These are phyloP conservation scores for Scaptomyza flava DNA, from an alignment of 2,888 invertebrate species.

Conservation along the genomic window DNA sequence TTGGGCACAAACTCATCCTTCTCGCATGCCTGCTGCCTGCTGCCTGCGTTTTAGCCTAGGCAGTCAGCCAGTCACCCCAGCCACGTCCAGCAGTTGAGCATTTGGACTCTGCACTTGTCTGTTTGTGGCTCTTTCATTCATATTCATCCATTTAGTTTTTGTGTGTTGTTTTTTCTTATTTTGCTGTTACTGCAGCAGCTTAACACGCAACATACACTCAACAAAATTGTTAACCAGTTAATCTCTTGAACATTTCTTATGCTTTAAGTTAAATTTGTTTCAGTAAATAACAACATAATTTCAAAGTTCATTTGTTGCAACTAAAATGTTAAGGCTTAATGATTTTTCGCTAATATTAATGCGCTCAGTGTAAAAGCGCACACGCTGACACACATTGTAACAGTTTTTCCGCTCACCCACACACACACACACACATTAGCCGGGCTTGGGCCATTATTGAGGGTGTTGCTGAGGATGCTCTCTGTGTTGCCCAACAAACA, in stretches of 20 bases:
- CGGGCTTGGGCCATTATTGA: slow-evolving; percentile 60
- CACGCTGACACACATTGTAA: slow-evolving; percentile 39
- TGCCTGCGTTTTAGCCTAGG: background rate
- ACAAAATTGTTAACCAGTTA: background rate
- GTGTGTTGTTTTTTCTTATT: slow-evolving; percentile 30
- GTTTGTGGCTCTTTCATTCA: slow-evolving; percentile 71
- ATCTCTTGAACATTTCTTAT: no score
- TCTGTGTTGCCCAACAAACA: slow-evolving; percentile 76
- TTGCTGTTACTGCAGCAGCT: slow-evolving; percentile 40
- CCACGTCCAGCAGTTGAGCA: slow-evolving; percentile 44
- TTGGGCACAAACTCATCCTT: slow-evolving; percentile 51
- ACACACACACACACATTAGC: slow-evolving; percentile 41
- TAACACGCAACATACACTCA: slow-evolving; percentile 31
- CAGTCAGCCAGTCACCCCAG: background rate
- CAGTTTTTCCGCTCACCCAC: slow-evolving; percentile 52
- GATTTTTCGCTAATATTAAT: no score
- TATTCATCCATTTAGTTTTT: slow-evolving; percentile 72
- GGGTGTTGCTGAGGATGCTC: slow-evolving; percentile 76
- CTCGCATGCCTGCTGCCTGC: background rate
- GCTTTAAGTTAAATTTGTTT: no score
- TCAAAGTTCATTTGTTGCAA: no score
- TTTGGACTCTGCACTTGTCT: slow-evolving; percentile 60
- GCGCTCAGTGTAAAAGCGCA: slow-evolving; percentile 39
- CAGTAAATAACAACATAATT: no score
- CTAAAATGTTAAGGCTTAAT: no score